Conservation (phyloP, 1,140 invertebrate species). For the Drosophila simulans region DNA sequence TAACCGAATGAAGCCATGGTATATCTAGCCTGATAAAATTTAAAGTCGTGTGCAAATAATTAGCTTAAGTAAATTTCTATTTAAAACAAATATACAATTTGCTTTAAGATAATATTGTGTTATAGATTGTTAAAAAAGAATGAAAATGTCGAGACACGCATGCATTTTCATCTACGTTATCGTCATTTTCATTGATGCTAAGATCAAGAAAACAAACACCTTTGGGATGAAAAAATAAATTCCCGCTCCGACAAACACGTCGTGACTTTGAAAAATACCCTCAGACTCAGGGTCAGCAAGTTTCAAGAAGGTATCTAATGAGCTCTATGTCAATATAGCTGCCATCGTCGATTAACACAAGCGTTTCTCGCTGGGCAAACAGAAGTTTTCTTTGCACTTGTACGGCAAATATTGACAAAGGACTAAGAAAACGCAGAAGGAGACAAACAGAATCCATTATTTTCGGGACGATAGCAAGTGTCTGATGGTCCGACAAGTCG, state of each 20-base stretch:
- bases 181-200: constrained; percentile 7
- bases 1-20: too few species aligned
- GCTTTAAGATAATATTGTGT: not conserved
- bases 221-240: not conserved
- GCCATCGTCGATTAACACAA: constrained; percentile 45
- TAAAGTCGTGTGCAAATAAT: too few species aligned
- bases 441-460: constrained; percentile 36
- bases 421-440: constrained; percentile 39
- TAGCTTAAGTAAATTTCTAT: too few species aligned
- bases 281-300: constrained; percentile 33
- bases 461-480: constrained; percentile 43
- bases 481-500: constrained; percentile 29
- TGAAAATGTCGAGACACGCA: not conserved
- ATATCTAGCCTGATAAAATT: too few species aligned
- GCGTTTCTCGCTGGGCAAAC: constrained; percentile 35
- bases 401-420: constrained; percentile 51
- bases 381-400: constrained; percentile 50
- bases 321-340: constrained; percentile 48
- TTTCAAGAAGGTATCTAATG: constrained; percentile 43
- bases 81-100: too few species aligned
- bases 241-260: constrained; percentile 2
- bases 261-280: constrained; percentile 42
- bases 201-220: constrained; percentile 11
- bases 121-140: not conserved
- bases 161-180: not conserved